Conservation (phyloP, 2,888 invertebrate genomes). For the Xestoiulus laeticollis region DNA sequence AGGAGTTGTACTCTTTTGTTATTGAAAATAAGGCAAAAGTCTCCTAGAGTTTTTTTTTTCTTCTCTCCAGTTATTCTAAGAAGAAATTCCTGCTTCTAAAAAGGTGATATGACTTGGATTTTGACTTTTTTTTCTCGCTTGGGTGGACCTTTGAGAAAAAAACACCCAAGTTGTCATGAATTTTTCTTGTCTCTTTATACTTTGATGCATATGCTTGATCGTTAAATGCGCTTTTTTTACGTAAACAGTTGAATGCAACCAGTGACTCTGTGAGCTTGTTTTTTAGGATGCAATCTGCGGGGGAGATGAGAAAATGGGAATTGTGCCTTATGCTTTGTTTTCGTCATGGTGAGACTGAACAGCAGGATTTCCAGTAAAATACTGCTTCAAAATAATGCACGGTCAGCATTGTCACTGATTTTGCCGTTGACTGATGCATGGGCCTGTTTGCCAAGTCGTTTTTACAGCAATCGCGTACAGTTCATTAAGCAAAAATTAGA, state of each 20-base stretch:
- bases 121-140: not conserved
- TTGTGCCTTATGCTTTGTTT: not conserved
- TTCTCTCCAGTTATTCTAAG: not conserved
- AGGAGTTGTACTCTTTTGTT: not conserved
- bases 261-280: not conserved
- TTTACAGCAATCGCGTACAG: too few species aligned
- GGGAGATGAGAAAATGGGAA: not conserved
- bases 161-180: not conserved
- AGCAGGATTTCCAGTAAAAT: not conserved
- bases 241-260: not conserved
- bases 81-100: not conserved
- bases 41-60: not conserved
- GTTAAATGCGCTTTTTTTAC: not conserved
- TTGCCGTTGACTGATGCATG: not conserved
- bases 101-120: conserved; percentile 1
- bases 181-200: not conserved
- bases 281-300: not conserved
- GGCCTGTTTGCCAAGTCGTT: not conserved
- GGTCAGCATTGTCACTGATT: not conserved
- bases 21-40: conserved; percentile 4
- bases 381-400: not conserved
- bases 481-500: too few species aligned
- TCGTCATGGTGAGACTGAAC: not conserved
- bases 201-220: not conserved
- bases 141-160: not conserved